Evolutionary conservation across 2,113 vertebrate species (phyloP).

Genomic region (Amia ocellicauda): DNA sequence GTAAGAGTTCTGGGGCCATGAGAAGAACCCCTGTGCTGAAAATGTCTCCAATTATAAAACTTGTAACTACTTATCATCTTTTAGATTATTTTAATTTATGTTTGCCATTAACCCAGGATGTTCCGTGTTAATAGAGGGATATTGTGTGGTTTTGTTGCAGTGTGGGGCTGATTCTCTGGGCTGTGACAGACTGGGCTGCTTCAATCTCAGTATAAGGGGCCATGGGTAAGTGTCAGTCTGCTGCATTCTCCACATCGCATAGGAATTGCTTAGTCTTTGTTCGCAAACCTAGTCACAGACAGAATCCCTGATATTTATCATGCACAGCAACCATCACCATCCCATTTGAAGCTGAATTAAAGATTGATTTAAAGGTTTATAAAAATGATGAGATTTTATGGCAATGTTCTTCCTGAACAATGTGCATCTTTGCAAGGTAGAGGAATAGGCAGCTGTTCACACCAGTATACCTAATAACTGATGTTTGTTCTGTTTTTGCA

Average conservation of each 20-base stretch:
- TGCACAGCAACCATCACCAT: conserved; percentile 7
- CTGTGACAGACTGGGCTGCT: conserved; percentile 92
- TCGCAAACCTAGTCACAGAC: too few species aligned
- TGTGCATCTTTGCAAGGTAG: too few species aligned
- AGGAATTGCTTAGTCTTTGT: too few species aligned
- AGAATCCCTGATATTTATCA: not conserved
- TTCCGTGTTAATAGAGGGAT: too few species aligned
- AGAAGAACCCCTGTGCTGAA: not conserved
- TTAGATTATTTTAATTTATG: not conserved
- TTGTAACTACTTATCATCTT: not conserved
- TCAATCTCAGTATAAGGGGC: conserved; percentile 97
- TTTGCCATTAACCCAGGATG: not conserved
- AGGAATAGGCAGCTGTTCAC: too few species aligned
- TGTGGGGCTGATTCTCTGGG: conserved; percentile 96
- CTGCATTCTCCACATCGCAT: too few species aligned
- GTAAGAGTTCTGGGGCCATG: conserved; percentile 50
- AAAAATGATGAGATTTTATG: too few species aligned
- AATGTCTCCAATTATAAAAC: conserved; percentile 4
- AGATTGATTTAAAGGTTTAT: too few species aligned
- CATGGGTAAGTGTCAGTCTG: conserved; percentile 77
- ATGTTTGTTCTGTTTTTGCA: too few species aligned
- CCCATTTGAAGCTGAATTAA: too few species aligned
- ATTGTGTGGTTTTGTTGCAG: conserved; percentile 56
- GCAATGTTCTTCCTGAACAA: too few species aligned
- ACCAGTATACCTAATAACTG: too few species aligned